A percentile compares a stretch with the other conserved stretches of the same genome.
Evolutionary conservation across 2,113 vertebrate genomes (phyloP).

Genomic region (Gymnogyps californianus): DNA sequence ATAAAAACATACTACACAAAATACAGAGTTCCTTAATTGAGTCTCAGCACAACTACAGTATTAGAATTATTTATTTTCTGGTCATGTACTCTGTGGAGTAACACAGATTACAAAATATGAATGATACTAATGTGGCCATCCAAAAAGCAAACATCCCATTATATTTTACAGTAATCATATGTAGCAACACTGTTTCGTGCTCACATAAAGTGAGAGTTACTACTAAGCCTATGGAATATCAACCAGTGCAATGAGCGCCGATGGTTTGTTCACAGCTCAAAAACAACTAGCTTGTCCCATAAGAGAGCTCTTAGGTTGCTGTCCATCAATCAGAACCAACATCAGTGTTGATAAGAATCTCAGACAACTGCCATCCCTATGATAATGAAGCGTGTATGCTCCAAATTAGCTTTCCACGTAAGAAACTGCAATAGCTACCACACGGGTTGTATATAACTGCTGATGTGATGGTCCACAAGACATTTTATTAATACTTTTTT

Average conservation of each 20-base stretch:
- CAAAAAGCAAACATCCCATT: background rate
- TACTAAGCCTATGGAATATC: background rate
- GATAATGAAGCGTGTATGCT: background rate
- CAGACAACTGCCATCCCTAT: background rate
- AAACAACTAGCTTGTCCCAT: background rate
- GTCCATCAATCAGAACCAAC: background rate
- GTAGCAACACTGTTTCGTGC: background rate
- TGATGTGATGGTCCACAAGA: background rate
- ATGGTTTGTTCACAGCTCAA: background rate
- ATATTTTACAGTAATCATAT: background rate
- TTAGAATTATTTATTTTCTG: background rate
- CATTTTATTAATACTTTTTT: background rate
- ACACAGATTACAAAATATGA: background rate
- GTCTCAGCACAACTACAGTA: background rate
- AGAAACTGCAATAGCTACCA: background rate
- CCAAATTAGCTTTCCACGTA: background rate
- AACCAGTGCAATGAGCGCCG: background rate
- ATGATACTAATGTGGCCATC: background rate
- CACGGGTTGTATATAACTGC: background rate
- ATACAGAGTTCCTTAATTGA: background rate
- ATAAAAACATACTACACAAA: background rate
- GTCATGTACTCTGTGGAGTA: background rate
- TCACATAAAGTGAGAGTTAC: background rate
- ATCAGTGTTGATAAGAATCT: background rate
- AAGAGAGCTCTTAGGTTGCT: background rate